Base-by-base conservation (phyloP, 2,888 invertebrate genomes). In the Drosophila mimica region DNA sequence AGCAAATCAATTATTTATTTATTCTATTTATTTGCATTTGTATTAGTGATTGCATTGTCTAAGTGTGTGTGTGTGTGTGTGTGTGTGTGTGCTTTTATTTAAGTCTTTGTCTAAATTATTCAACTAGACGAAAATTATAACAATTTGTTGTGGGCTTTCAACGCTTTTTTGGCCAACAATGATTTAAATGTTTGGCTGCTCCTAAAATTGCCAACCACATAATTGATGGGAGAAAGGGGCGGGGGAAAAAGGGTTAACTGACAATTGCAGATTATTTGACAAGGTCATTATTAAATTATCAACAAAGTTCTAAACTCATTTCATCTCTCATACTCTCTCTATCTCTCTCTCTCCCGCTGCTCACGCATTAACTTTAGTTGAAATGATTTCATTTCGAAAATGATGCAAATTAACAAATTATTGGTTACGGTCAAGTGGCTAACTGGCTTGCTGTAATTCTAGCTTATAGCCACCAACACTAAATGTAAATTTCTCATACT, bases 1-100 rank as follows among this genome's bases (percentile, higher is more conserved):
- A 31, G 28, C 65, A 78, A 81, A 86, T 87, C 79, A 87, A 88
- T 87, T 87, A 88, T 82, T 71, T 62, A 72, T 81, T 69, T 81
- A 70, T 72, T 70, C 66, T 78, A 80, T 71, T 73, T n/a, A 28
- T 56, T 56, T 56, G 54, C 17, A 28, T 56, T 28, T 36, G 54
- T 54, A 25, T 25, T 17, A 25, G 36, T 68, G 20, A 52, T 60
- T 76, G 40, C 70, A 49, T 61, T 56, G n/a, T 46, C 2, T 46
- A 4, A 20, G 57, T 73, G 74, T 70, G 68, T 15, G 43, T 71
- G 51, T 61, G 43, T 71, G 51, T 61, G 52, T 60, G 49, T 17
- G n/a, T 38, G 25, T 25, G 38, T 66, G 38, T 70, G 46, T 63
- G 76, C 77, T 75, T 80, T 83, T 78, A 83, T 81, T 76, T 69